Base-by-base conservation (phyloP, 2,113 vertebrate genomes). In the Vimba vimba region DNA sequence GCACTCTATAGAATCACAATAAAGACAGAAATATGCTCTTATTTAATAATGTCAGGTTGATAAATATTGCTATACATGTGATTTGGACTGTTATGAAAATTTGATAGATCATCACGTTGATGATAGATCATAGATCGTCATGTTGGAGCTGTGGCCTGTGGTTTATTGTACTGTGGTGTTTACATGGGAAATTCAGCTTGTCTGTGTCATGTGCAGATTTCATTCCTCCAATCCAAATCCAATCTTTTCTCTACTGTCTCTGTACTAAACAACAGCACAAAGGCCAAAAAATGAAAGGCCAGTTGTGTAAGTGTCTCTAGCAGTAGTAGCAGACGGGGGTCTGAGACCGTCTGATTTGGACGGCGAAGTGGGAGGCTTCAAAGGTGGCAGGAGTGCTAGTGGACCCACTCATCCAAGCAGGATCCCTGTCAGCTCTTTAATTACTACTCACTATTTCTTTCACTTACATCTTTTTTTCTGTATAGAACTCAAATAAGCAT, bases 371-470 rank as follows among this genome's bases (percentile, higher is more conserved):
- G 79, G 68, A 47, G 45, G 68, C 59, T 66, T 50, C 80, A 84
- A 77, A 84, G 77, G 23, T 23, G 30, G 68, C 27, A 82, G 55
- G 59, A 71, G 75, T 73, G 75, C 27, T 77, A 47, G 47, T 75
- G 21, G 66, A 84, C 25, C 62, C 89, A 74, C 69, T 85, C 84
- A 86, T 84, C 86, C 86, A 86, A 86, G 33, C 82, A 80, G 25
- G 76, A 84, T 45, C 74, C 83, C 74, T 87, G 86, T 83, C 87
- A 50, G 25, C 62, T 78, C 69, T 79, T 81, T 90, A 90, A 90
- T 89, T 84, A 85, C 78, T 68, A 79, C 69, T 87, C 81, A 84
- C 82, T 75, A 60, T 89, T 89, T 89, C 76, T 74, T 87, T 84
- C 71, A 84, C 81, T 87, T 86, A 83, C 84, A 57, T 82, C 79